Base-by-base conservation (phyloP, 35 echinoderm and acorn worm genomes). In the Stichopus chloronotus region DNA sequence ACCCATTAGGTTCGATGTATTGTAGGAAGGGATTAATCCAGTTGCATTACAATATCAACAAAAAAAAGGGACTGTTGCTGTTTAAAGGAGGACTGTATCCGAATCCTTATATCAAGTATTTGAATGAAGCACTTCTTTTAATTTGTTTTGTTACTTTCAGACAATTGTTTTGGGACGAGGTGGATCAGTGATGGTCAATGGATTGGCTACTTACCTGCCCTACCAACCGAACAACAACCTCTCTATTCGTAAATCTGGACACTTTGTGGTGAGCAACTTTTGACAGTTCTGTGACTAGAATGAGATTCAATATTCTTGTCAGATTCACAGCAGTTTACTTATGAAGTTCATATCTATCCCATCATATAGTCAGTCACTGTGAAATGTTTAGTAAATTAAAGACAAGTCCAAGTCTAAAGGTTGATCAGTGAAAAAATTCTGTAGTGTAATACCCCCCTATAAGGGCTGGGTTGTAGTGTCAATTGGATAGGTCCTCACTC, bases 241-340 rank as follows among this genome's bases (percentile, higher is more conserved):
- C 11, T 85, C 82, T 9, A 85, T 85, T 85, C 11, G 24, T 16
- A 58, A 85, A 22, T 85, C 82, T 12, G 82, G 82, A 55, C 21
- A 85, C 5, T 85, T 85, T 85, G 82, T 85, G 53, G 82, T 85
- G 58, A 58, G 82, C 21, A 23, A 14, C 3, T 43, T 43, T 43
- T 43, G 3, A 43, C 30, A 43, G 30, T 43, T 43, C 30, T 1
- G 30, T 43, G 30, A 43, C 30, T 43, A 43, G 30, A 43, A 43
- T 43, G 30, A 43, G 30, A 43, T 43, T 43, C 30, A 43, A 1
- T 43, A 43, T 43, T 43, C 30, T 43, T 3, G 30, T 43, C 30
- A 71, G 65, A n/a, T 71, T n/a, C 11, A 71, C 65, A 11, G 11
- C 11, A 13, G 65, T 71, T 11, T 71, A n/a, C 65, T n/a, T 71